These are phyloP conservation scores for Morpho achilles DNA, from an alignment of 2,888 invertebrate species.

Conservation along the genomic window DNA sequence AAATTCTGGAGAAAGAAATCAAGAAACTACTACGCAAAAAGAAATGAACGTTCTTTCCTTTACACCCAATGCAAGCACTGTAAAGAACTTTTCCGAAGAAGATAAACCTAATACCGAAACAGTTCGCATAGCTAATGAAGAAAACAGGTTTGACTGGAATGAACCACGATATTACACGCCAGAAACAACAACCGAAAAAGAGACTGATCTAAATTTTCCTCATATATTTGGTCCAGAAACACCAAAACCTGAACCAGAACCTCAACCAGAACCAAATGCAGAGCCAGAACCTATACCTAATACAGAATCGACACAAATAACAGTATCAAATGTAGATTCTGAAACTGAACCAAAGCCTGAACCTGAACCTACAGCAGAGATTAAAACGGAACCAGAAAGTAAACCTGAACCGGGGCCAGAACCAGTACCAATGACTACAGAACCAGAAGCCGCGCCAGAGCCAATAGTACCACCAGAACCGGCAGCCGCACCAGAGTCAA, in stretches of 20 bases:
- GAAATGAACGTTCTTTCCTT: constrained; percentile 27
- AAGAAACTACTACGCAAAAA: constrained; percentile 31
- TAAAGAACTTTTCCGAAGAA: constrained; percentile 41
- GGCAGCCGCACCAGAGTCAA: constrained; percentile 21
- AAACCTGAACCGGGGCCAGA: constrained; percentile 34
- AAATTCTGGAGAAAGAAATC: constrained; percentile 30
- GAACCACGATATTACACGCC: constrained; percentile 40
- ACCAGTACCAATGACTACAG: constrained; percentile 40
- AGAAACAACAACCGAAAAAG: constrained; percentile 33
- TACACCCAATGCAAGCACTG: constrained; percentile 40
- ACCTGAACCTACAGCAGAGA: constrained; percentile 24
- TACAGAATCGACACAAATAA: constrained; percentile 25
- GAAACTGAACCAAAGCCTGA: constrained; percentile 25
- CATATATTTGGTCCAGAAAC: constrained; percentile 24
- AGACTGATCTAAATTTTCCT: constrained; percentile 31
- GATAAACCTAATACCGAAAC: constrained; percentile 42
- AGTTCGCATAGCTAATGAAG: constrained; percentile 30
- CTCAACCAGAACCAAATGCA: constrained; percentile 21
- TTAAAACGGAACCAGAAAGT: constrained; percentile 26
- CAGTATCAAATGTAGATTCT: too few species aligned
- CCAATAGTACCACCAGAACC: constrained; percentile 40
- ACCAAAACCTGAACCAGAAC: constrained; percentile 32
- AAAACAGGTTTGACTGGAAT: constrained; percentile 53
- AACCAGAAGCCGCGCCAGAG: constrained; percentile 36
- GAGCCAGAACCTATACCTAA: constrained; percentile 36